Conservation (phyloP, 2,888 invertebrate species). For the Caenorhabditis parvicauda region DNA sequence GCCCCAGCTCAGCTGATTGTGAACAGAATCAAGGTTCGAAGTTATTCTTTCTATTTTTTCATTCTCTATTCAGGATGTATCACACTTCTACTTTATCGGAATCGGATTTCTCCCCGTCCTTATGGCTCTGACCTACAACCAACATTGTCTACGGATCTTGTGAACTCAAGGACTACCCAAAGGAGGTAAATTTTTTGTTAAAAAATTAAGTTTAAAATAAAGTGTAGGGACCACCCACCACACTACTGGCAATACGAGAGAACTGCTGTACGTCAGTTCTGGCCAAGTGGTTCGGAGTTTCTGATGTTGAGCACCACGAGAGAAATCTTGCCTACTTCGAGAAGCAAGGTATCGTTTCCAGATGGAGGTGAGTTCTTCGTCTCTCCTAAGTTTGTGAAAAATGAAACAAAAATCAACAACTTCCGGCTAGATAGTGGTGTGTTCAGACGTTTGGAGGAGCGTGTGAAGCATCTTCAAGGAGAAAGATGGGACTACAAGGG, state of each 20-base stretch:
- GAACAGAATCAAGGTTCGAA: conserved; percentile 55
- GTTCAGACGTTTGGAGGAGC: conserved; percentile 52
- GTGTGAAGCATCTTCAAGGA: conserved; percentile 57
- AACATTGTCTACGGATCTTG: conserved; percentile 50
- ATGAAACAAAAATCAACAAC: too few relatives aligned
- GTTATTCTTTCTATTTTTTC: background rate
- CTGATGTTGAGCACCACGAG: conserved; percentile 47
- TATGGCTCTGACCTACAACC: conserved; percentile 40
- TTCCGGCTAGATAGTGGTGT: background rate
- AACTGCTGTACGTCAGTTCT: conserved; percentile 54
- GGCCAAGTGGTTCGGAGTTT: conserved; percentile 49
- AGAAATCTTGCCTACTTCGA: conserved; percentile 54
- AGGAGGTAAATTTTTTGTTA: conserved; percentile 24
- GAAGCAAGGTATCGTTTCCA: conserved; percentile 49
- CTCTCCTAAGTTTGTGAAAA: background rate
- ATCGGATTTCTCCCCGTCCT: conserved; percentile 52
- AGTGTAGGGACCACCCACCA: too few relatives aligned
- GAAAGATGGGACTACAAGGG: conserved; percentile 61
- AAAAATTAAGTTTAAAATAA: background rate
- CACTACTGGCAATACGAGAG: conserved; percentile 61
- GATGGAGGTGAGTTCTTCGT: conserved; percentile 43
- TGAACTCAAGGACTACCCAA: conserved; percentile 54
- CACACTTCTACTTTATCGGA: conserved; percentile 57
- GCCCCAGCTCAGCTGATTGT: conserved; percentile 56
- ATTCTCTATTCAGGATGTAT: conserved; percentile 36